Base-by-base conservation (phyloP, 2,888 invertebrate species). In the Crematogaster levior region DNA sequence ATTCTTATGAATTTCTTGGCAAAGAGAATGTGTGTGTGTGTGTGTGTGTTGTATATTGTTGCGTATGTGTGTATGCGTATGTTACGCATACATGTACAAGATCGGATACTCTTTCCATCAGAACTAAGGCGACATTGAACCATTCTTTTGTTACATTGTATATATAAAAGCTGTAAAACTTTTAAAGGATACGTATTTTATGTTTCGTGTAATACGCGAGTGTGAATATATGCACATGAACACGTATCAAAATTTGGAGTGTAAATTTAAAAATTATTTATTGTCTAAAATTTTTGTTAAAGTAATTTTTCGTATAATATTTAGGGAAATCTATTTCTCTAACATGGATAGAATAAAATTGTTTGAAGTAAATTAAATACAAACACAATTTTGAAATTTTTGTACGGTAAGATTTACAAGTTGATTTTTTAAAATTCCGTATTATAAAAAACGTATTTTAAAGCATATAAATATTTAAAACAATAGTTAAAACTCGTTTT, bases 1-100 rank as follows among this genome's bases (percentile, higher is more conserved):
- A 80, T 79, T 79, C 77, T 79, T 79, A 79, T 79, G 77, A 79
- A 79, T 79, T 79, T 79, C 56, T 56, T 56, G 77, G 72, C 77
- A 79, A 79, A 79, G 72, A 79, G 56, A 79, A 79, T 27, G 61
- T 63, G 61, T 21, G 4, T 37, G n/a, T 30, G 1, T 18, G 27
- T 58, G 3, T 9, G 9, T 30, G n/a, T n/a, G 3, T 6, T 27
- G 9, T 30, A 3, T 56, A 0, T 18, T 40, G 12, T 40, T 40
- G 18, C 15, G n/a, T n/a, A 1, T n/a, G 48, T 9, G 48, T 48
- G n/a, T 51, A 3, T 51, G 48, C n/a, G 18, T 18, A 61, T 7
- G 56, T 34, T 46, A 70, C 56, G 24, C 21, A 12, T 56, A 34
- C 24, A 70, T 56, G 72, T 77, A n/a, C n/a, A 79, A 79, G 70